Conservation (phyloP, 2,113 vertebrate genomes). For the Esox niger region DNA sequence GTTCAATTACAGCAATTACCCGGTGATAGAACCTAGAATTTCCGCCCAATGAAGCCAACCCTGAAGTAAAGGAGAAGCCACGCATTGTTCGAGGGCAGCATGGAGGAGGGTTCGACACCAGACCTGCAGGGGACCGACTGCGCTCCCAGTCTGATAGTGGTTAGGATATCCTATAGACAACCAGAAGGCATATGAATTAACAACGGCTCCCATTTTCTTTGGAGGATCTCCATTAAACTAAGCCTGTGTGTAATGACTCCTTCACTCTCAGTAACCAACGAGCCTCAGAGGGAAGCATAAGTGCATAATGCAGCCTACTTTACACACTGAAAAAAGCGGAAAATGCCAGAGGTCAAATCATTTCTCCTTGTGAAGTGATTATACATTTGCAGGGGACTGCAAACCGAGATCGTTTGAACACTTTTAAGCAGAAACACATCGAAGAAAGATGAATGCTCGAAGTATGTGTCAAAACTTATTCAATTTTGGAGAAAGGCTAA, state of each 20-base stretch:
- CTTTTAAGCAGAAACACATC: constrained; percentile 16
- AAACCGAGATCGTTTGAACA: constrained; percentile 20
- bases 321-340: neutral
- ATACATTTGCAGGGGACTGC: constrained; percentile 23
- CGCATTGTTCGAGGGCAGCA: neutral
- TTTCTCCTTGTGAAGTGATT: constrained; percentile 28
- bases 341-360: constrained; percentile 15
- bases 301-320: constrained; percentile 7
- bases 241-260: constrained; percentile 25
- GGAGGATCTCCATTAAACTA: constrained; percentile 10
- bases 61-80: neutral
- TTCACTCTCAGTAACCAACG: constrained; percentile 12
- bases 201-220: constrained; percentile 29
- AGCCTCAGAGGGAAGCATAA: constrained; percentile 24
- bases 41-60: constrained; percentile 9
- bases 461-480: constrained; percentile 39
- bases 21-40: no score
- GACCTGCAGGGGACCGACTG: neutral
- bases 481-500: constrained; percentile 37
- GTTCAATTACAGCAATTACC: no score
- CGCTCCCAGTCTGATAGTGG: neutral
- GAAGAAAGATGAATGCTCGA: constrained; percentile 40
- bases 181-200: constrained; percentile 23
- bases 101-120: neutral
- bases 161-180: constrained; percentile 14